Conservation (phyloP, 1,140 invertebrate species). For the Panagrolaimus sp. region DNA sequence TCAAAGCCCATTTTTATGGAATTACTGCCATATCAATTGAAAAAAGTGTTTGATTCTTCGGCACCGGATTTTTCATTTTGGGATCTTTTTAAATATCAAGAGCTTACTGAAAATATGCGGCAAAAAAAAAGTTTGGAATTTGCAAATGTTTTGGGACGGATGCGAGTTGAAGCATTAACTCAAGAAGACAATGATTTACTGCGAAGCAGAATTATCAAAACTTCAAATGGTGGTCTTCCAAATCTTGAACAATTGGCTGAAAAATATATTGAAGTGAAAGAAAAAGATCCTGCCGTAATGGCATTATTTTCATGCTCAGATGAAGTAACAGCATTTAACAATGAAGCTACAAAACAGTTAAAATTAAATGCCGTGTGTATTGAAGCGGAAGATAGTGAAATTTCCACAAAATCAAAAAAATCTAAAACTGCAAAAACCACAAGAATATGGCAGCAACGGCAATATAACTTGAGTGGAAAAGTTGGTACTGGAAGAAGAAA, state of each 20-base stretch:
- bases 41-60: background rate
- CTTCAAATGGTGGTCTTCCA: background rate
- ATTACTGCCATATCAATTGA: background rate
- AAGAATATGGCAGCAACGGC: background rate
- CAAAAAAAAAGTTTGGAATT: background rate
- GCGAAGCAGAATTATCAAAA: background rate
- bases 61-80: background rate
- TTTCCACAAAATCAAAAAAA: background rate
- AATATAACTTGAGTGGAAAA: background rate
- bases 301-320: background rate
- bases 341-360: background rate
- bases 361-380: background rate
- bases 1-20: background rate
- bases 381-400: background rate
- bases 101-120: slow-evolving; percentile 6
- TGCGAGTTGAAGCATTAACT: background rate
- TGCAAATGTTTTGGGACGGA: background rate
- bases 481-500: background rate
- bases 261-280: background rate
- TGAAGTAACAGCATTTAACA: slow-evolving; percentile 6
- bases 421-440: background rate
- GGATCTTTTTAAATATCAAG: background rate
- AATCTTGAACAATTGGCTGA: background rate
- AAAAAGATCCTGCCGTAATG: background rate
- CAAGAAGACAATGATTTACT: background rate